Percentiles rank a stretch among this genome's conserved stretches.
Conservation (phyloP, 2,888 invertebrate species). For the Eupithecia dodoneata region DNA sequence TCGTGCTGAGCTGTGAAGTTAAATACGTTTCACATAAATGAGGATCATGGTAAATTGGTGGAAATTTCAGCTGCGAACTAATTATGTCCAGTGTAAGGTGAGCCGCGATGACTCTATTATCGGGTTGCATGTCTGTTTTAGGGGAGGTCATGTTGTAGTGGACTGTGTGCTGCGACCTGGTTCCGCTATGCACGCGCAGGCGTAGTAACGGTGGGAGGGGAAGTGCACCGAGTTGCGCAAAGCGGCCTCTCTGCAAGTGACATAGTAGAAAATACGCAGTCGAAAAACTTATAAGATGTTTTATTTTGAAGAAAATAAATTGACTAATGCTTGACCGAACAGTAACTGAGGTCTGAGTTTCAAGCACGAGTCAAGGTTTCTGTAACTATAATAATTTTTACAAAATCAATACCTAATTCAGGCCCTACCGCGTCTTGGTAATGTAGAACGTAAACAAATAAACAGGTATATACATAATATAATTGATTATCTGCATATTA, state of each 20-base stretch:
- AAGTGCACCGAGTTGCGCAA: slow-evolving; percentile 83
- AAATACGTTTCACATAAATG: background rate
- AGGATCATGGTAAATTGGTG: slow-evolving; percentile 14
- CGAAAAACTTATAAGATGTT: background rate
- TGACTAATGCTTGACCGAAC: background rate
- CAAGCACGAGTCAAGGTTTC: too few relatives aligned
- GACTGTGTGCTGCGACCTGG: slow-evolving; percentile 78
- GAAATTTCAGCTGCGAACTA: slow-evolving; percentile 25
- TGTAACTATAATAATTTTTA: too few relatives aligned
- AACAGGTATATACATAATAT: background rate
- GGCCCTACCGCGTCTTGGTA: background rate
- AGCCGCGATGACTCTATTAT: slow-evolving; percentile 52
- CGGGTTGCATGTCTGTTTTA: slow-evolving; percentile 48
- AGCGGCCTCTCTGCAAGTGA: slow-evolving; percentile 72
- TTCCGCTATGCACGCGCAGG: slow-evolving; percentile 83
- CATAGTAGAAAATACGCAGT: slow-evolving; percentile 37
- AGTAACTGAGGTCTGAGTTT: too few relatives aligned
- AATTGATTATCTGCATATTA: background rate
- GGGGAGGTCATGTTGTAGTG: slow-evolving; percentile 60
- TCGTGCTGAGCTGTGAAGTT: slow-evolving; percentile 13
- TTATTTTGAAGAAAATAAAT: background rate
- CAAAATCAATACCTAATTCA: too few relatives aligned
- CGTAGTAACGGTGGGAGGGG: slow-evolving; percentile 64
- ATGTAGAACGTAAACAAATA: background rate
- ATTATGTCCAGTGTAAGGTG: slow-evolving; percentile 23